Base-by-base conservation (phyloP, 1,140 invertebrate genomes). In the Hyles euphorbiae region DNA sequence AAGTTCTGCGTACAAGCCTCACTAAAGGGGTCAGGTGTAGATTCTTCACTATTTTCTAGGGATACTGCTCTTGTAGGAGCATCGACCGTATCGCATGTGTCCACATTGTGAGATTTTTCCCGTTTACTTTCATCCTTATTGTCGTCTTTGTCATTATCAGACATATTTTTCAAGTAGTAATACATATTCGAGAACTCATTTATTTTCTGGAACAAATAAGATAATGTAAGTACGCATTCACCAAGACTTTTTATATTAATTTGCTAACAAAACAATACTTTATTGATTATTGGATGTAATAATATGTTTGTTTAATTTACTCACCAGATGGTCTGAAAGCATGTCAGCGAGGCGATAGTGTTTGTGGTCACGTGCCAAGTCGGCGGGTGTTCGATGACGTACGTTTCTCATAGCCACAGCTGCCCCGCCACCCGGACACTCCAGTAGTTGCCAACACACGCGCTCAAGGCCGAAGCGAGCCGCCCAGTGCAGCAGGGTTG, bases 401-500 rank as follows among this genome's bases (percentile, higher is more conserved):
- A 91, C 86, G 76, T 97, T 97, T 48, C 92, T 90, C 5, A 96
- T 88, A n/a, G 94, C 93, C 65, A 94, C 94, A 0, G 96, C 96
- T 0, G 92, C 88, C 58, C 94, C 93, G 5, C 95, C 94, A 1
- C 95, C 95, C 0, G 96, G 95, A 78, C 94, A 96, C 65, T 97
- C 95, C 62, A 98, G 81, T 34, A 98, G 81, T 72, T 94, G 93
- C 91, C 95, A 94, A 43, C 94, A 93, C 5, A 97, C 89, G 62
- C 95, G 93, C 76, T 96, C 94, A 52, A 98, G 86, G 0, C 96
- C 96, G 80, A 95, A 96, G 54, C 93, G 92, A 1, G 96, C 95
- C 0, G 96, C 94, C 82, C 97, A 98, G 77, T 98, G 96, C 5
- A 98, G 88, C 32, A 97, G 79, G 0, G 96, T 97, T 2, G 96